Evolutionary conservation across 2,113 vertebrate species (phyloP).

Genomic region (Progne subis): DNA sequence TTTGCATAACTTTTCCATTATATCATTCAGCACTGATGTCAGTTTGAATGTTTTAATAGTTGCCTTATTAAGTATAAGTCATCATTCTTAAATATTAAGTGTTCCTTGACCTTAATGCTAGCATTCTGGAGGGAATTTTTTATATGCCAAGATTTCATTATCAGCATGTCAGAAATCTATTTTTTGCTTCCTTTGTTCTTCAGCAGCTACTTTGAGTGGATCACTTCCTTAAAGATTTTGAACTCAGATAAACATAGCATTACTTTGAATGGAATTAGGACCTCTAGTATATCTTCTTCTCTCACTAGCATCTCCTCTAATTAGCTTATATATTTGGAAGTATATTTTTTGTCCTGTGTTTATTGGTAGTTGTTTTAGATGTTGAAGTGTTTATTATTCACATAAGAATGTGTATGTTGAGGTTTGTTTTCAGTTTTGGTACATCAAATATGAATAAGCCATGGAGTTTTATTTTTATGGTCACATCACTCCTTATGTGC

Average conservation of each 20-base stretch:
- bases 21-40: not conserved
- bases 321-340: not conserved
- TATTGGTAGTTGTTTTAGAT: not conserved
- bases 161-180: not conserved
- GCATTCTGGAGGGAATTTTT: not conserved
- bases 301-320: not conserved
- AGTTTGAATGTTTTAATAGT: not conserved
- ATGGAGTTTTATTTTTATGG: not conserved
- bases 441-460: not conserved
- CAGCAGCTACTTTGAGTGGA: not conserved
- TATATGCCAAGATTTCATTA: not conserved
- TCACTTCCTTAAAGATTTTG: not conserved
- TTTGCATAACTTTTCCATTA: not conserved
- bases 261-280: not conserved
- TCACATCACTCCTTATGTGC: not conserved
- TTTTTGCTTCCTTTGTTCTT: not conserved
- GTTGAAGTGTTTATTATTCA: not conserved
- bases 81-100: not conserved
- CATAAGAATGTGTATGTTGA: not conserved
- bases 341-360: not conserved
- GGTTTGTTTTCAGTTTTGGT: not conserved
- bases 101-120: not conserved
- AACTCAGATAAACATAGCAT: not conserved
- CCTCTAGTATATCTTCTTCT: not conserved
- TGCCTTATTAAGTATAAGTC: not conserved